Evolutionary conservation across 2,113 vertebrate genomes (phyloP).

Genomic region (Sturnus vulgaris): DNA sequence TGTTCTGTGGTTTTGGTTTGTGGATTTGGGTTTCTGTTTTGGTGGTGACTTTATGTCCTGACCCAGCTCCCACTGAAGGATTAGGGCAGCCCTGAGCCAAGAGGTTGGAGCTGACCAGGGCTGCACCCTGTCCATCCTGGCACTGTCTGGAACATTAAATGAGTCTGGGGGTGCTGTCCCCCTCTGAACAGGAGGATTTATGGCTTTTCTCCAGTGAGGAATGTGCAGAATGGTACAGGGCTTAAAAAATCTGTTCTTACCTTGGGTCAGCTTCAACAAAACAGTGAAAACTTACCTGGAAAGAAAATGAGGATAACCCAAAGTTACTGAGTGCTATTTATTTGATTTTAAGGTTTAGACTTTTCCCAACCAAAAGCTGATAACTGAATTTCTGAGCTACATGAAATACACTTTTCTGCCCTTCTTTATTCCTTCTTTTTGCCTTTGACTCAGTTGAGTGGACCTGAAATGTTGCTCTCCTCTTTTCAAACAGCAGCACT

Average conservation of each 20-base stretch:
- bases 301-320: background rate
- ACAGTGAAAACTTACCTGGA: background rate
- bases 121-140: background rate
- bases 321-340: background rate
- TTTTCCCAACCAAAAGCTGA: background rate
- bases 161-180: background rate
- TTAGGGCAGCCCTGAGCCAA: background rate
- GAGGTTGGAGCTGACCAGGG: background rate
- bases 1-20: background rate
- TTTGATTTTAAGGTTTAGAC: background rate
- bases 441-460: background rate
- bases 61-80: background rate
- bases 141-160: too few relatives aligned
- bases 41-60: background rate
- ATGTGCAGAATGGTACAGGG: background rate
- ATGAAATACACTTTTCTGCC: background rate
- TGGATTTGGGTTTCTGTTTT: background rate
- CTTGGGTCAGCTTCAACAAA: background rate
- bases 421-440: background rate
- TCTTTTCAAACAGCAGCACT: background rate
- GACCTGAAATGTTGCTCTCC: too few relatives aligned
- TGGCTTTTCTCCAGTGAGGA: background rate
- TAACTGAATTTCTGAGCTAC: background rate
- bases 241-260: background rate
- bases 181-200: background rate